Percentiles rank a stretch among this genome's conserved stretches.
phyloP scores from a whole-genome alignment of 1,140 invertebrate genomes.

The Drosophila teissieri region DNA sequence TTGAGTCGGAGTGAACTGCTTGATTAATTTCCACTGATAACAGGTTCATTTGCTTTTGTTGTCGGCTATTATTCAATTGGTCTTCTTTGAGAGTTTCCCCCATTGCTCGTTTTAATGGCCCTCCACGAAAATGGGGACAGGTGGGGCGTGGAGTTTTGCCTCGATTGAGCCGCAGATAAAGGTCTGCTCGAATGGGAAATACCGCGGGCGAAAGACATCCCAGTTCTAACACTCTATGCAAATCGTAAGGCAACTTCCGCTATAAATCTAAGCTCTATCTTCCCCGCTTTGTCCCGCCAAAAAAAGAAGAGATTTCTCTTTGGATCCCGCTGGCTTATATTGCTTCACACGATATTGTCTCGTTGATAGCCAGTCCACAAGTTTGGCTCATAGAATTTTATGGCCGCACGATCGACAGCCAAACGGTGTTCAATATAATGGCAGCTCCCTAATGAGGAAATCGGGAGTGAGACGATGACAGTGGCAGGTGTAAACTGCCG shows the following conservation, averaged over 20 bases:
- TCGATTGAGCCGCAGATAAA: constrained; percentile 40
- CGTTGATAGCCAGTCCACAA: constrained; percentile 63
- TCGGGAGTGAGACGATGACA: constrained; percentile 30
- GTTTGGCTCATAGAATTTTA: constrained; percentile 75
- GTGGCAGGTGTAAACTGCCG: constrained; percentile 56
- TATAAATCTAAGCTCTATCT: constrained; percentile 34
- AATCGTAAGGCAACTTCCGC: constrained; percentile 46
- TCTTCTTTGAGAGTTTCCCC: constrained; percentile 57
- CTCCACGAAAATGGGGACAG: constrained; percentile 28
- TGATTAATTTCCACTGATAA: constrained; percentile 84
- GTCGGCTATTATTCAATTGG: constrained; percentile 75
- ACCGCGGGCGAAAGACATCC: constrained; percentile 8
- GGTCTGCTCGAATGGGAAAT: constrained; percentile 28
- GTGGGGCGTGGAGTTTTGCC: constrained; percentile 33
- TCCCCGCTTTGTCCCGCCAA: constrained; percentile 3
- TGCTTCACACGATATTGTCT: constrained; percentile 76
- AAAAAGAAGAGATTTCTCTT: constrained; percentile 10
- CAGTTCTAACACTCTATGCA: constrained; percentile 32
- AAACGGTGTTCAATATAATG: constrained; percentile 78
- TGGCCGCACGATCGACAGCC: constrained; percentile 71
- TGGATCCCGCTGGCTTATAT: constrained; percentile 30
- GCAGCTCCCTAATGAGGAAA: constrained; percentile 49
- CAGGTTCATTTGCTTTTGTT: constrained; percentile 83
- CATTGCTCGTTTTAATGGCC: constrained; percentile 38
- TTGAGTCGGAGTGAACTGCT: constrained; percentile 47